phyloP scores from a whole-genome alignment of 2,888 invertebrate genomes.

The Malthinus flaveolus region DNA sequence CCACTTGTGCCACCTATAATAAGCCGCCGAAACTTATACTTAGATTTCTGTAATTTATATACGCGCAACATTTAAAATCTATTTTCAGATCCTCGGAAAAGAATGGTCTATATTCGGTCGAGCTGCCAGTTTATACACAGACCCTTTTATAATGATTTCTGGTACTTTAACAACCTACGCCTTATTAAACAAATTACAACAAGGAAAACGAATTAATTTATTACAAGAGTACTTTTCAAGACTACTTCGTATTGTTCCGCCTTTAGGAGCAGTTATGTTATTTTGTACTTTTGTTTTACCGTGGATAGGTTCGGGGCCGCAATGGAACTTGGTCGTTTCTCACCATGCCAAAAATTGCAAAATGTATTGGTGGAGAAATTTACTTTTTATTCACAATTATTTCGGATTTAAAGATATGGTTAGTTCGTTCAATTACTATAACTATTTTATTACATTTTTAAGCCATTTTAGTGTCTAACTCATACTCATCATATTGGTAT shows the following conservation, averaged over 20 bases:
- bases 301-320: constrained; percentile 65
- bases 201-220: constrained; percentile 59
- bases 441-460: not conserved
- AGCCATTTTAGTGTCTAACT: constrained; percentile 63
- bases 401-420: constrained; percentile 74
- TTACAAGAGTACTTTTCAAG: constrained; percentile 65
- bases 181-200: constrained; percentile 62
- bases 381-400: constrained; percentile 72
- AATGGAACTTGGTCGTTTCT: constrained; percentile 70
- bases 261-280: constrained; percentile 65
- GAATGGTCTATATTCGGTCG: constrained; percentile 70
- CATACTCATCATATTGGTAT: constrained; percentile 74
- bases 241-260: constrained; percentile 66
- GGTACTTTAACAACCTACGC: constrained; percentile 68
- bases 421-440: constrained; percentile 32
- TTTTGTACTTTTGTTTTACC: constrained; percentile 71
- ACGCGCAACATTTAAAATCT: too few species aligned
- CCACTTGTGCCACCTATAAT: not conserved
- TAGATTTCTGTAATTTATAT: not conserved
- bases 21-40: not conserved
- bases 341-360: constrained; percentile 71
- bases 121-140: constrained; percentile 71
- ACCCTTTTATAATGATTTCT: constrained; percentile 72
- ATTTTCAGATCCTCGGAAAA: constrained; percentile 59
- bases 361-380: constrained; percentile 70